These are phyloP conservation scores for Solenodon paradoxus DNA, from an alignment of 2,113 vertebrate species.

Conservation along the genomic window DNA sequence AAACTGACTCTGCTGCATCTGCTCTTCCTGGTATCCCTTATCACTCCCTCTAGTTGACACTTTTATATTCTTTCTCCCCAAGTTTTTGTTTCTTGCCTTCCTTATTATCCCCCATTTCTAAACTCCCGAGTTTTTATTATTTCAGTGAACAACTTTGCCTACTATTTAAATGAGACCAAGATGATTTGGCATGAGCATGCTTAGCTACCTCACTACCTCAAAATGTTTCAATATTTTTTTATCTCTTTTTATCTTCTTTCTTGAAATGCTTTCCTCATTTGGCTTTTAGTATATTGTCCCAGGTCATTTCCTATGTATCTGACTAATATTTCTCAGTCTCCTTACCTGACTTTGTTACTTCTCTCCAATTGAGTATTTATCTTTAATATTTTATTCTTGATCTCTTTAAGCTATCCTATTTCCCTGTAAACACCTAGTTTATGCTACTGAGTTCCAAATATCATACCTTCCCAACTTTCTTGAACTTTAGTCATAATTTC, in stretches of 20 bases:
- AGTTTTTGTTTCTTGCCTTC: background rate
- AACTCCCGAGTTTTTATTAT: background rate
- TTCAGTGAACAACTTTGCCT: background rate
- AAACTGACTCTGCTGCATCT: background rate
- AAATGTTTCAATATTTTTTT: background rate
- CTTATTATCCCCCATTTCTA: background rate
- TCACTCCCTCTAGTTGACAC: background rate
- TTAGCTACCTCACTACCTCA: background rate
- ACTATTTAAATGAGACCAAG: background rate
- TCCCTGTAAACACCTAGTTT: background rate
- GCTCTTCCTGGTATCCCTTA: background rate
- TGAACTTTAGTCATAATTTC: background rate
- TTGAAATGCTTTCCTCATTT: background rate
- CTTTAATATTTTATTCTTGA: conserved; percentile 19
- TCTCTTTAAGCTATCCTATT: background rate
- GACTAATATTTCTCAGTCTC: background rate
- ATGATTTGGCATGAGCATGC: background rate
- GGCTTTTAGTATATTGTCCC: background rate
- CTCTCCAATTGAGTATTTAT: background rate
- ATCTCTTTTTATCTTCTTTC: background rate
- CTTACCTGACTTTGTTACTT: background rate
- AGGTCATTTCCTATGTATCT: background rate
- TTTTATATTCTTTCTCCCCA: background rate
- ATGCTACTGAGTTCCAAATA: background rate
- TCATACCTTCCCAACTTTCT: background rate